Conservation (phyloP, 2,888 invertebrate species). For the Tromatobia lineatoria region DNA sequence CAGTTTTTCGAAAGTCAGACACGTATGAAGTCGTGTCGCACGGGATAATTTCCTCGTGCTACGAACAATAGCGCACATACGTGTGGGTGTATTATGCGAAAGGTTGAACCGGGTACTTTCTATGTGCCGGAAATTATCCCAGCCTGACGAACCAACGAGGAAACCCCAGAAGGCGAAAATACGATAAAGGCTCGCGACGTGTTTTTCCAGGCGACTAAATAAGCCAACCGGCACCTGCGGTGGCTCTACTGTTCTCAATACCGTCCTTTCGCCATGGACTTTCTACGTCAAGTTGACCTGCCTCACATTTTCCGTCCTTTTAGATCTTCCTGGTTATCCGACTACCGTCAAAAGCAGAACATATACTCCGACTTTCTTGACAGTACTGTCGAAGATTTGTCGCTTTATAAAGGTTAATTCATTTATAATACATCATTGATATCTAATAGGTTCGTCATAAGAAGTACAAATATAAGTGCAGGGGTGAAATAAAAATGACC, state of each 20-base stretch:
- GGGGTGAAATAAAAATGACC: no score
- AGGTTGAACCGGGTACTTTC: slow-evolving; percentile 45
- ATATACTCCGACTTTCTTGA: not conserved
- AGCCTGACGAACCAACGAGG: slow-evolving; percentile 28
- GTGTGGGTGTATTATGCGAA: slow-evolving; percentile 21
- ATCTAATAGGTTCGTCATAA: no score
- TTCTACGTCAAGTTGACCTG: not conserved
- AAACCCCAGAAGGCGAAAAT: slow-evolving; percentile 23
- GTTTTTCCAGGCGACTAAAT: slow-evolving; percentile 70
- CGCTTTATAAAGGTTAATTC: not conserved
- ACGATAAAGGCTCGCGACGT: slow-evolving; percentile 56
- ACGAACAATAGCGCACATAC: slow-evolving; percentile 36
- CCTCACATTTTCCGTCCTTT: not conserved
- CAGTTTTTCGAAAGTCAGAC: slow-evolving; percentile 2
- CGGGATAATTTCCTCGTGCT: slow-evolving; percentile 47
- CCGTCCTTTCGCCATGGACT: not conserved
- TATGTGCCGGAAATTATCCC: slow-evolving; percentile 40
- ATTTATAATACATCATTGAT: no score
- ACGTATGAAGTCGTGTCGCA: slow-evolving; percentile 40
- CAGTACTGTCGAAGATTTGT: not conserved
- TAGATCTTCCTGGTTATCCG: not conserved
- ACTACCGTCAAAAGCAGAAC: not conserved
- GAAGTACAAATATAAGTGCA: no score
- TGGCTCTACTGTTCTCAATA: slow-evolving; percentile 1
- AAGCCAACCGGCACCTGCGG: slow-evolving; percentile 48